phyloP scores from a whole-genome alignment of 2,113 vertebrate species.

The Aleadryas rufinucha region DNA sequence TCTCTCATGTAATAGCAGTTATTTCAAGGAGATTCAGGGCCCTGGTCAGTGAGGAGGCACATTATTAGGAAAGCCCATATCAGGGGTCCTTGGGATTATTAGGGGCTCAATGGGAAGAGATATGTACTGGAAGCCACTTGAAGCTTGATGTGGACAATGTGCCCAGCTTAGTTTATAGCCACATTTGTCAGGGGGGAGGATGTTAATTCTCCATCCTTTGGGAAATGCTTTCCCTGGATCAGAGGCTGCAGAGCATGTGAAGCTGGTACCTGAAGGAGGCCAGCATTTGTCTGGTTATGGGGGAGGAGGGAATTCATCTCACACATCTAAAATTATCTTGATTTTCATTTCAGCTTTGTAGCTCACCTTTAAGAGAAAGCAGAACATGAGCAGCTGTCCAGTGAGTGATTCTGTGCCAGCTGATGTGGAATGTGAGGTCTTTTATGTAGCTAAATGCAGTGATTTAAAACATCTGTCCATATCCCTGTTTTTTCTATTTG shows the following conservation, averaged over 20 bases:
- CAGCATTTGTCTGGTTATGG: neutral
- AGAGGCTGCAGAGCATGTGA: neutral
- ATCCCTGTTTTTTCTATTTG: neutral
- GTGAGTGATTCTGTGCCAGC: constrained; percentile 18
- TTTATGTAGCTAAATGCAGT: constrained; percentile 3
- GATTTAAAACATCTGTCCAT: constrained; percentile 19
- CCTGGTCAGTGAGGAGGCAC: rapidly evolving
- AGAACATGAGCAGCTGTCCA: neutral
- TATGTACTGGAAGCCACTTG: neutral
- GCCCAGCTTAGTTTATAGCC: neutral
- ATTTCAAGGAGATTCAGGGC: neutral
- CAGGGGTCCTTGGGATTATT: neutral
- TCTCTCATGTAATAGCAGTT: neutral
- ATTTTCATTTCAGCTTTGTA: constrained; percentile 16
- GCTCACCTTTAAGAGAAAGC: constrained; percentile 17
- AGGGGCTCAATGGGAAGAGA: neutral
- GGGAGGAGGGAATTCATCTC: neutral
- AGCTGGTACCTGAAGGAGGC: neutral
- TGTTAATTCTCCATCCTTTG: rapidly evolving
- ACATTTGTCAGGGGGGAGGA: neutral
- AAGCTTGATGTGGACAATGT: neutral
- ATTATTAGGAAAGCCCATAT: neutral
- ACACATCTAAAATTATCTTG: neutral
- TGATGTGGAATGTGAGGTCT: constrained; percentile 16
- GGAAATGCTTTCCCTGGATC: neutral